A percentile compares a stretch with the other conserved stretches of the same genome.
Conservation (phyloP, 2,797 vertebrate genomes). For the Cryptoblepharus egeriae region DNA sequence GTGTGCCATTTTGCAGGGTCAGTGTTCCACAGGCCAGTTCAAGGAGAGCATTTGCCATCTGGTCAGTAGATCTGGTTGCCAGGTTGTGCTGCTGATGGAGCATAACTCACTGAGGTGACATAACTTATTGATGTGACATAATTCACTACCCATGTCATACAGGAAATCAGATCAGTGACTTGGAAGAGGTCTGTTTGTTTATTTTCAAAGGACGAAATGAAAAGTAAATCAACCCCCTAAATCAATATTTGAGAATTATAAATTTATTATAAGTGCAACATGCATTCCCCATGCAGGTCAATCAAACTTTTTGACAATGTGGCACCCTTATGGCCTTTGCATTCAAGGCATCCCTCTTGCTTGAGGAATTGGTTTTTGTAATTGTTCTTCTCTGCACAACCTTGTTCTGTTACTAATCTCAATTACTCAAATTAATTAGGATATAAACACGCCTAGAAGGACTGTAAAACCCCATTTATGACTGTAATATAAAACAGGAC, state of each 20-base stretch:
- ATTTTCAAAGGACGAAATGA: neutral
- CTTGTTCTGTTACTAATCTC: constrained; percentile 36
- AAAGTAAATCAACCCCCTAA: neutral
- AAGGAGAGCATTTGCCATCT: constrained; percentile 3
- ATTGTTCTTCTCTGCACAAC: neutral
- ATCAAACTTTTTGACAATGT: constrained; percentile 5
- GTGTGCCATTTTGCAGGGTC: neutral
- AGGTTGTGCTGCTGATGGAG: neutral
- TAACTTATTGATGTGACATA: neutral
- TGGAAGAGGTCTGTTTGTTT: neutral
- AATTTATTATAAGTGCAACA: neutral
- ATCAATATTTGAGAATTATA: neutral
- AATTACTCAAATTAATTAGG: constrained; percentile 61
- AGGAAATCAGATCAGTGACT: neutral
- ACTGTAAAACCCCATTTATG: constrained; percentile 57
- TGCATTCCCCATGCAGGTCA: neutral
- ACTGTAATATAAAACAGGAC: constrained; percentile 31
- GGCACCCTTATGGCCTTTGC: neutral
- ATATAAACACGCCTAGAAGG: constrained; percentile 54
- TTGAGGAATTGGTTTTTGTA: constrained; percentile 19
- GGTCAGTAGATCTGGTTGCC: neutral
- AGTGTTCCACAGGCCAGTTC: neutral
- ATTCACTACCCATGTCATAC: neutral
- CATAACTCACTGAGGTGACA: constrained; percentile 9
- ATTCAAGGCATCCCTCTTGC: neutral